Conservation (phyloP, 2,888 invertebrate species). For the Anthoptus insignis region DNA sequence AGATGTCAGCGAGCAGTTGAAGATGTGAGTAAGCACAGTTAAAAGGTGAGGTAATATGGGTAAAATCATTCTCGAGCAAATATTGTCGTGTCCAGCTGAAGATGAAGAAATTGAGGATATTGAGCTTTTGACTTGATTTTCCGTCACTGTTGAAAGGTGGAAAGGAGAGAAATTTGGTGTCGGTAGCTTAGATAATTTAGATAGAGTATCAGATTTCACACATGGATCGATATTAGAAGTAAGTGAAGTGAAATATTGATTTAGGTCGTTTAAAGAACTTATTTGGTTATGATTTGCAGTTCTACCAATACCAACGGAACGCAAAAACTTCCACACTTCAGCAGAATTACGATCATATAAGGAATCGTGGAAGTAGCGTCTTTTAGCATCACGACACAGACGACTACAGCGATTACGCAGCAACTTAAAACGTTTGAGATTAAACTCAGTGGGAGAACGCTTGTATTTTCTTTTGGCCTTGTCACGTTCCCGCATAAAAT, state of each 20-base stretch:
- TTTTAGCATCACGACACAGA: not conserved
- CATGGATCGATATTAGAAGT: not conserved
- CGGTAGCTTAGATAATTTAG: not conserved
- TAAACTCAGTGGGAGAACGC: not conserved
- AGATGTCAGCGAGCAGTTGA: too few relatives aligned
- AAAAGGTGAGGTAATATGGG: not conserved
- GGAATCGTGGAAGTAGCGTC: constrained; percentile 4
- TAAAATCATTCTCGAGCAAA: constrained; percentile 2
- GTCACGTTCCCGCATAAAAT: not conserved
- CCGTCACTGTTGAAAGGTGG: not conserved
- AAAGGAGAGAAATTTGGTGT: not conserved
- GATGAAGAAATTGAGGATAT: not conserved
- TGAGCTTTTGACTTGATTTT: not conserved
- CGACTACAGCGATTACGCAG: too few relatives aligned
- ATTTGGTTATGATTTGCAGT: not conserved
- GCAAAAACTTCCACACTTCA: constrained; percentile 2
- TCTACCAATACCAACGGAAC: constrained; percentile 5
- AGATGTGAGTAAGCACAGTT: too few relatives aligned
- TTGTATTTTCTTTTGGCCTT: constrained; percentile 1
- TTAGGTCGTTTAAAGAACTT: not conserved
- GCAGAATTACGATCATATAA: not conserved
- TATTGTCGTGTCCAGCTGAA: not conserved
- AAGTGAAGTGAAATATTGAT: not conserved
- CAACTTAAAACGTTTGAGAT: not conserved
- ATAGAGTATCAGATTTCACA: not conserved